A percentile compares a stretch with the other conserved stretches of the same genome.
Evolutionary conservation across 1,140 invertebrate species (phyloP).

Genomic region (Potamilus streckersoni): DNA sequence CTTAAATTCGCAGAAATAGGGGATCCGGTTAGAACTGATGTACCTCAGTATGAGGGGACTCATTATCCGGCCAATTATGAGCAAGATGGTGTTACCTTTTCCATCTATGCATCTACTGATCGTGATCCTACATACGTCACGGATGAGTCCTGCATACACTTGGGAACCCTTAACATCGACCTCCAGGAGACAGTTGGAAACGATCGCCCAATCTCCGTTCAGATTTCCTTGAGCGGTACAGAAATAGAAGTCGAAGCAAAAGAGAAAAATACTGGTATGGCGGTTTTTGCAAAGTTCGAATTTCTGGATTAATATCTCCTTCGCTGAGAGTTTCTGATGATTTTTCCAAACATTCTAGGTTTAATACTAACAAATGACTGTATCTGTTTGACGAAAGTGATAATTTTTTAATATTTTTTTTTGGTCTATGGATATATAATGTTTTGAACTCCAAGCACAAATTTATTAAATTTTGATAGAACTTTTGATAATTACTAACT

Average conservation of each 20-base stretch:
- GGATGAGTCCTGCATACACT: background rate
- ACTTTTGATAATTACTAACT: no score
- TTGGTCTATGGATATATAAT: no score
- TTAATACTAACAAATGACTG: no score
- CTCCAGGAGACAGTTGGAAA: background rate
- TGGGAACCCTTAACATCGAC: background rate
- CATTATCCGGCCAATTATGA: background rate
- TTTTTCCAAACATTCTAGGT: no score
- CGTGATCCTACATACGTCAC: background rate
- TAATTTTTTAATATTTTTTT: no score
- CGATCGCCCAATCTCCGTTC: background rate
- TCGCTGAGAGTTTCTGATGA: no score
- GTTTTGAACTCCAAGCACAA: no score
- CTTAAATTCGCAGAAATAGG: conserved; percentile 2
- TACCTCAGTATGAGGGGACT: background rate
- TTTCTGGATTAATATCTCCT: background rate
- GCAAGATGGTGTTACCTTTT: background rate
- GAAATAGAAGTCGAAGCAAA: conserved; percentile 9
- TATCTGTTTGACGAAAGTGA: no score
- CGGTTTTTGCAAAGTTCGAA: background rate
- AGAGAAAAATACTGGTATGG: conserved; percentile 3
- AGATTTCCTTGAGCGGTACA: conserved; percentile 11
- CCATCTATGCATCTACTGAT: conserved; percentile 1
- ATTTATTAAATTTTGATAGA: no score
- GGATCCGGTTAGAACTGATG: background rate